A percentile compares a stretch with the other conserved stretches of the same genome.
phyloP scores from a whole-genome alignment of 2,113 vertebrate genomes.

The Microcebus jonahi region DNA sequence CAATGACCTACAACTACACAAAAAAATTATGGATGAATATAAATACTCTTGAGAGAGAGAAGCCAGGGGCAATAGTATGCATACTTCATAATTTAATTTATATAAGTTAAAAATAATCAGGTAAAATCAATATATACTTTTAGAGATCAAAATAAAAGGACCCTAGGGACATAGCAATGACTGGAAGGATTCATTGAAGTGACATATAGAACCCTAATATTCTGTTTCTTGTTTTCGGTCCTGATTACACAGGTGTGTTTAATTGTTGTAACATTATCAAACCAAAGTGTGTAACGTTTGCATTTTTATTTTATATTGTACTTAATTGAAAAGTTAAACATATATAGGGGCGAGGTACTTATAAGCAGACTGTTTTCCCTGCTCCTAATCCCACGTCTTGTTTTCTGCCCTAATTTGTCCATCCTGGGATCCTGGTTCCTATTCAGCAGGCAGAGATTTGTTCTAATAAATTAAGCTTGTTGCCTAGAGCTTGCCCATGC shows the following conservation, averaged over 20 bases:
- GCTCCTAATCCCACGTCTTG: neutral
- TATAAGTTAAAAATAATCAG: neutral
- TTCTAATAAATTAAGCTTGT: neutral
- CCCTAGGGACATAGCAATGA: neutral
- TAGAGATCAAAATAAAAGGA: neutral
- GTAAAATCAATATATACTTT: neutral
- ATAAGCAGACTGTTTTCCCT: neutral
- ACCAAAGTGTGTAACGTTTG: neutral
- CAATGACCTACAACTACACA: neutral
- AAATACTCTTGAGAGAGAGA: neutral
- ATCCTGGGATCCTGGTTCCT: neutral
- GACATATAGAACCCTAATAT: neutral
- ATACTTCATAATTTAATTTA: neutral
- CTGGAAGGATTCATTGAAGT: neutral
- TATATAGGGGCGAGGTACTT: neutral
- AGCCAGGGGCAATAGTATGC: neutral
- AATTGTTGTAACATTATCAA: neutral
- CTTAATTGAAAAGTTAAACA: neutral
- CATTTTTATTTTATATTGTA: neutral
- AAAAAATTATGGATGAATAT: neutral
- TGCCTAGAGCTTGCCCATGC: neutral
- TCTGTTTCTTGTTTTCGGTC: neutral
- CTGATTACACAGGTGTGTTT: neutral
- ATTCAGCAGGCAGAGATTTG: neutral
- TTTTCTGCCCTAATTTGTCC: neutral